A percentile compares a stretch with the other conserved stretches of the same genome.
Conservation (phyloP, 2,797 vertebrate genomes). For the Telmatherina bonti region DNA sequence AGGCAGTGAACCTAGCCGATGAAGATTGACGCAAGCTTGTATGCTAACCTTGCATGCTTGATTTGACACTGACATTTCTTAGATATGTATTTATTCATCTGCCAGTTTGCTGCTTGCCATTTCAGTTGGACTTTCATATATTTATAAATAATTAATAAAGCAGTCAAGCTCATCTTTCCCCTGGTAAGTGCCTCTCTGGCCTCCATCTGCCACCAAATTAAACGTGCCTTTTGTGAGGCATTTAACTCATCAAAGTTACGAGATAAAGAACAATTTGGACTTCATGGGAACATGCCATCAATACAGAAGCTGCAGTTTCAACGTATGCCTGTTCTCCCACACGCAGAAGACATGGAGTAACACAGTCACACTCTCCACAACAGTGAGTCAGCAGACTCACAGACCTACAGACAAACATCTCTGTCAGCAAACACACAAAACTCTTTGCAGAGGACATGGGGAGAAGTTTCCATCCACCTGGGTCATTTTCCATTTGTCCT, state of each 20-base stretch:
- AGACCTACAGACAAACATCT: constrained; percentile 54
- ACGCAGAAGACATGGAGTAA: constrained; percentile 44
- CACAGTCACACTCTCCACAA: constrained; percentile 58
- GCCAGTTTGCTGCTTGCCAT: constrained; percentile 1
- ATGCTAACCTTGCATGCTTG: constrained; percentile 13
- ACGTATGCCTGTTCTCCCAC: constrained; percentile 20
- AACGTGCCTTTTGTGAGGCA: constrained; percentile 5
- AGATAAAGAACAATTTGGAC: constrained; percentile 12
- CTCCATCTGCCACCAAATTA: constrained; percentile 11
- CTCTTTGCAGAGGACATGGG: constrained; percentile 21
- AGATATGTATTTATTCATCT: constrained; percentile 24
- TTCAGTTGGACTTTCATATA: constrained; percentile 27
- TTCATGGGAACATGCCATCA: constrained; percentile 12
- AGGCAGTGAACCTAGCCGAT: constrained; percentile 23
- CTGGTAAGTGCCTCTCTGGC: constrained; percentile 21
- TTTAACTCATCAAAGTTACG: constrained; percentile 4
- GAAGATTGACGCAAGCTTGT: constrained; percentile 26
- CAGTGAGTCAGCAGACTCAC: constrained; percentile 73
- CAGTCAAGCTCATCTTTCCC: constrained; percentile 24
- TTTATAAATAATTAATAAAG: constrained; percentile 26
- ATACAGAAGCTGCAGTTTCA: constrained; percentile 25
- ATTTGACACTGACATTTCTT: constrained; percentile 23
- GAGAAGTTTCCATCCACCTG: constrained; percentile 59
- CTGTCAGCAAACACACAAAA: constrained; percentile 64
- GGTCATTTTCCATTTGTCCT: constrained; percentile 54